Base-by-base conservation (phyloP, 1,140 invertebrate genomes). In the Heliconius hewitsoni region DNA sequence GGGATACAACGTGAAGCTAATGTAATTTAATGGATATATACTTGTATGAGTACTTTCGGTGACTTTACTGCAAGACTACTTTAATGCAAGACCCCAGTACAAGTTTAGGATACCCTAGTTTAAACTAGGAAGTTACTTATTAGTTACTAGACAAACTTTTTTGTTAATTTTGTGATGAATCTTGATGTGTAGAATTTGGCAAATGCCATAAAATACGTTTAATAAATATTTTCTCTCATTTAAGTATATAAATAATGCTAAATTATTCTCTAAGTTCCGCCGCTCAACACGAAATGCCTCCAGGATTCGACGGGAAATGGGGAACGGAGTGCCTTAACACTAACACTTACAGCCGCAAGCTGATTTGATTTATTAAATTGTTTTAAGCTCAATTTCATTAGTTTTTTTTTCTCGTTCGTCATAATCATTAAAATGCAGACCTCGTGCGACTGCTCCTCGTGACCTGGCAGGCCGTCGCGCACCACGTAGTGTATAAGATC, bases 401-500 rank as follows among this genome's bases (percentile, higher is more conserved):
- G n/a, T 27, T 60, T 27, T 27, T 27, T 30, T 66, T 13, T 13
- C 8, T 27, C 9, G 8, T 30, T 30, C 13, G 1, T 66, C 23
- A 27, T 66, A 66, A 66, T 27, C 11, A 30, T 30, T 52, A 72
- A 55, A 55, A 66, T 57, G 37, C 90, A 84, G 89, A 94, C 93
- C 93, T 94, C 92, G 42, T 93, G 91, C 8, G 91, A 84, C 37
- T 89, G 90, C 23, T 94, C 93, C 34, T 94, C 93, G 85, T 94
- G 91, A 13, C 92, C 93, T 0, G 93, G 93, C 37, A 94, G 84
- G 0, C 98, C 98, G 89, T 99, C 98, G 90, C 98, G 98, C 23
- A 99, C 98, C 71, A 99, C 98, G 92, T 98, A 98, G 95, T 99
- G 99, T 88, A 99, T 98, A 57, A 99, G 96, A 93, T 99, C 98